Base-by-base conservation (phyloP, 2,888 invertebrate genomes). In the Oegoconia quadripuncta region DNA sequence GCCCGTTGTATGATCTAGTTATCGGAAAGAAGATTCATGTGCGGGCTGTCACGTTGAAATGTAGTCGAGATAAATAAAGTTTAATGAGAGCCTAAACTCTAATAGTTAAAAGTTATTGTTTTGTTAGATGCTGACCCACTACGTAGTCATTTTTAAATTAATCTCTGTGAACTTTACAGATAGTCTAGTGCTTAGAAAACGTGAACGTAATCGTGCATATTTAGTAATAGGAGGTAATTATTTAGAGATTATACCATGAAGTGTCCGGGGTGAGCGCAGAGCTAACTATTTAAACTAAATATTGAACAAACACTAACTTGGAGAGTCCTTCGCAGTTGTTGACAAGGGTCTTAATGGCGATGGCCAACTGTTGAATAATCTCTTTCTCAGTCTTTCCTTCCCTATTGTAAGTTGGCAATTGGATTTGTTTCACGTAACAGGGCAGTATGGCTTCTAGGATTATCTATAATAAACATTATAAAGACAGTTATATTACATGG, bases 381-480 rank as follows among this genome's bases (percentile, higher is more conserved):
- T 97, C 95, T 38, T 96, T 93, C 80, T 99, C 99, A 0, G 96
- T 95, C 78, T 97, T 96, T 0, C 96, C 96, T 70, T 97, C 97
- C 47, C 93, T 93, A 57, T 96, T 94, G 59, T 95, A 96, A 0
- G 93, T 93, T 0, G 97, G 94, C 3, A 93, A 89, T 72, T 98
- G 97, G 47, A 99, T 94, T 87, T 98, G 96, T 64, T 95, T 94
- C 37, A 99, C 92, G 73, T 98, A 98, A 62, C 97, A 96, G 0
- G 99, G 99, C 28, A 99, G 81, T 58, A 99, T 96, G 1, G 99
- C 98, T 87, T 99, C 98, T 46, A 99, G 80, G 59, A 99, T 97
- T 32, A 94, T 96, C 97, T 97, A 61, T 16, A 57, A 64, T 6
- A 43, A 27, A 41, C 32, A 26, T 14, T 25, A 20, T 27, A 34